phyloP scores from a whole-genome alignment of 2,113 vertebrate species.

The Poeciliopsis occidentalis region DNA sequence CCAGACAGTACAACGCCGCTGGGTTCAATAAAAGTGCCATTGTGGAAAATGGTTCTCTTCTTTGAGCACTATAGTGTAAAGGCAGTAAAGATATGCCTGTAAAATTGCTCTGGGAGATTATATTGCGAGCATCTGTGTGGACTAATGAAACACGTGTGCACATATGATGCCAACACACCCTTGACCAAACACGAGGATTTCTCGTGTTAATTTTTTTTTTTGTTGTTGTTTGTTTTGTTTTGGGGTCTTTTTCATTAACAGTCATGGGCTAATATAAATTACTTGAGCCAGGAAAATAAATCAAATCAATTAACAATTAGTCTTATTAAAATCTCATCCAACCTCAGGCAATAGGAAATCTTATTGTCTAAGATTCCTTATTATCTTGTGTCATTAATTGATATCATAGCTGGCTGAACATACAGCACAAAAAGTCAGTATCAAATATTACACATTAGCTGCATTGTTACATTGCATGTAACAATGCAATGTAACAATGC shows the following conservation, averaged over 20 bases:
- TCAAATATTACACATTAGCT: background rate
- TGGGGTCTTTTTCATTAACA: conserved; percentile 26
- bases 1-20: conserved; percentile 41
- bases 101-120: conserved; percentile 72
- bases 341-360: too few species aligned
- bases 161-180: conserved; percentile 64
- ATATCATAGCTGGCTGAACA: background rate
- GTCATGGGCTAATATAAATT: conserved; percentile 54
- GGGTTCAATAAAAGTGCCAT: conserved; percentile 60
- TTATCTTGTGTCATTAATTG: background rate
- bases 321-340: background rate
- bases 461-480: background rate
- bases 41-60: conserved; percentile 34
- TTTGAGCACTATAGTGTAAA: conserved; percentile 60
- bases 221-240: too few species aligned
- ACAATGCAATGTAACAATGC: too few species aligned
- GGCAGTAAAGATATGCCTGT: conserved; percentile 71
- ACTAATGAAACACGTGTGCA: conserved; percentile 74
- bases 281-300: conserved; percentile 30
- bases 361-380: background rate
- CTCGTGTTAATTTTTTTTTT: conserved; percentile 19
- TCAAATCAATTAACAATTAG: background rate
- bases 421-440: background rate
- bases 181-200: conserved; percentile 54
- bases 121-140: conserved; percentile 76